Conservation (phyloP, 2,888 invertebrate species). For the Achlya flavicornis region DNA sequence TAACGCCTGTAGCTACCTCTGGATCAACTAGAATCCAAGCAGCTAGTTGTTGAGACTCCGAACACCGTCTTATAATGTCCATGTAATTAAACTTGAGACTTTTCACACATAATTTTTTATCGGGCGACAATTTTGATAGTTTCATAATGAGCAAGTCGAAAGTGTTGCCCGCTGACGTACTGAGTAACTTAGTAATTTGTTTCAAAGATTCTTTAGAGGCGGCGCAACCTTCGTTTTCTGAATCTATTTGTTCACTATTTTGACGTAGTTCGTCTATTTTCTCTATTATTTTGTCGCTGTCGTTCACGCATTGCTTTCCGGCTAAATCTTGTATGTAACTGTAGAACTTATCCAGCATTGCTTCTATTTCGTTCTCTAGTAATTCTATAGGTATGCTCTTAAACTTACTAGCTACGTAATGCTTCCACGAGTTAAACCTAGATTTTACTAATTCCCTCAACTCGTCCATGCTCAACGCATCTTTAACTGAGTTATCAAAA, state of each 20-base stretch:
- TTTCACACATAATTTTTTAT: slow-evolving; percentile 63
- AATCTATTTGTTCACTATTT: slow-evolving; percentile 42
- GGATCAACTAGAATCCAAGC: slow-evolving; percentile 68
- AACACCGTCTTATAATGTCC: slow-evolving; percentile 64
- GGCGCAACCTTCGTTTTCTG: slow-evolving; percentile 49
- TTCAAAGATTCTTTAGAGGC: slow-evolving; percentile 61
- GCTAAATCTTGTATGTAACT: slow-evolving; percentile 68
- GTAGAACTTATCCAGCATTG: slow-evolving; percentile 70
- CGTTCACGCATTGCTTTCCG: slow-evolving; percentile 50
- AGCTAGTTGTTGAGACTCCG: slow-evolving; percentile 63
- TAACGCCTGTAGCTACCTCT: slow-evolving; percentile 62
- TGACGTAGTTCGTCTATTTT: slow-evolving; percentile 63
- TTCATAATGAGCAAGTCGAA: slow-evolving; percentile 73
- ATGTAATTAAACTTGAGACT: slow-evolving; percentile 70
- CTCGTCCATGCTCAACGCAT: slow-evolving; percentile 69
- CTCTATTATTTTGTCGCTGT: slow-evolving; percentile 60
- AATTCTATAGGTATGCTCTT: slow-evolving; percentile 66
- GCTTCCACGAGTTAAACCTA: slow-evolving; percentile 69
- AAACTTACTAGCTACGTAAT: slow-evolving; percentile 63
- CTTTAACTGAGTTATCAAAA: slow-evolving; percentile 72
- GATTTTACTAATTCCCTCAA: slow-evolving; percentile 60
- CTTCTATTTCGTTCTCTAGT: slow-evolving; percentile 68
- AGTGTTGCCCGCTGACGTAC: slow-evolving; percentile 62
- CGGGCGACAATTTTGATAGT: slow-evolving; percentile 61
- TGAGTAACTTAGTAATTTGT: slow-evolving; percentile 61